Evolutionary conservation across 2,888 invertebrate species (phyloP).

Genomic region (Phaedon cochleariae): DNA sequence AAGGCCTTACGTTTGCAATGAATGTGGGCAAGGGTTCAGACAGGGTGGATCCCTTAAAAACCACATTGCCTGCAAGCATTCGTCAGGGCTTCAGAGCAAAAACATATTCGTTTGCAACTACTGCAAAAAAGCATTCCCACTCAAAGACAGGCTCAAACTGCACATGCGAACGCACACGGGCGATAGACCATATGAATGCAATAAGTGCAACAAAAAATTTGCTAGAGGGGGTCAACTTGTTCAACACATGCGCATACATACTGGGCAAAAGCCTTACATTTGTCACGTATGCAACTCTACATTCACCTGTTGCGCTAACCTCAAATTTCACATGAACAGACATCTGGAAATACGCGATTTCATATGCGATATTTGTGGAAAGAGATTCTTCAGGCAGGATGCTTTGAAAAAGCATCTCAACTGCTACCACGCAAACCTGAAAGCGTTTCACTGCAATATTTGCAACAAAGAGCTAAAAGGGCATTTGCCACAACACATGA

Average conservation of each 20-base stretch:
- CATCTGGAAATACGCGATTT: constrained; percentile 80
- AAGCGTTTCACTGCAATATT: constrained; percentile 80
- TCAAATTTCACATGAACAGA: constrained; percentile 72
- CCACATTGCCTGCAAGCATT: constrained; percentile 69
- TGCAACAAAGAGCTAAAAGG: constrained; percentile 85
- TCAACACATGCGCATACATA: constrained; percentile 79
- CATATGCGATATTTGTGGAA: constrained; percentile 82
- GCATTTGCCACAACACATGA: constrained; percentile 83
- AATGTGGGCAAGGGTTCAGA: constrained; percentile 71
- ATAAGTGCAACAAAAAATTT: constrained; percentile 71
- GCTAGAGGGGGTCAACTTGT: constrained; percentile 78
- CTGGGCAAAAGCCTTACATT: constrained; percentile 74
- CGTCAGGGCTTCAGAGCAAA: constrained; percentile 56
- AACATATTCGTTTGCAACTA: constrained; percentile 74
- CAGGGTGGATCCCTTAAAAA: constrained; percentile 72
- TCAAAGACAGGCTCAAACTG: constrained; percentile 77
- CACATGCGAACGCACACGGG: constrained; percentile 80
- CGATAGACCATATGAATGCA: constrained; percentile 73
- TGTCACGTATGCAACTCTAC: constrained; percentile 77
- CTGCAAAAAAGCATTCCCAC: constrained; percentile 79
- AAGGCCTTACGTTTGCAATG: constrained; percentile 69
- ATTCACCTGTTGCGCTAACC: constrained; percentile 73
- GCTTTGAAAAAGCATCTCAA: constrained; percentile 80
- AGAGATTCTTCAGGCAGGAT: constrained; percentile 77
- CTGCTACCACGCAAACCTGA: constrained; percentile 77